Base-by-base conservation (phyloP, 1,140 invertebrate species). In the Leptinotarsa defecta region DNA sequence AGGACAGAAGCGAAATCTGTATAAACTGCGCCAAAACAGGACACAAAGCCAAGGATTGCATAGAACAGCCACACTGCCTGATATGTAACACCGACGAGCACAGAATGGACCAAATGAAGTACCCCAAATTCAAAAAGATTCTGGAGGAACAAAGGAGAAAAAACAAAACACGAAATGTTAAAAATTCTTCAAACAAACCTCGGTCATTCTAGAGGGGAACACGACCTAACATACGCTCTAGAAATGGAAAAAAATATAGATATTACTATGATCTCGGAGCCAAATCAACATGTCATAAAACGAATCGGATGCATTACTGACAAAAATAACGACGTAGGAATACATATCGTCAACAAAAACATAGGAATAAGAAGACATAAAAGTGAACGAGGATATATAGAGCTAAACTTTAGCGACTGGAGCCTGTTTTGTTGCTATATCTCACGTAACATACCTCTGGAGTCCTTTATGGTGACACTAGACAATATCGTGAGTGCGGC, bases 391-490 rank as follows among this genome's bases (percentile, higher is more conserved):
- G 67, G 67, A 13, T 68, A 68, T 68, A 48, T 43, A 13, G 22
- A 68, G 22, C 3, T 68, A 68, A 68, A 20, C 6, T 43, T 27
- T 43, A 19, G 24, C 17, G 8, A 24, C 11, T 68, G 67, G 63
- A 20, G 19, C n/a, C 63, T 64, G 19, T 64, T 34, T 17, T 34
- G 22, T 24, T 68, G 67, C 67, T 68, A 48, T 19, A 43, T 68
- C 34, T 68, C 67, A 13, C 67, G 34, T 13, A 68, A 68, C 34
- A 68, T 68, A 11, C 34, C 67, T 34, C 67, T 68, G 8, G 67
- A 68, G 13, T 8, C 22, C 13, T 68, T 34, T 19, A 68, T 48
- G 34, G 67, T 4, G 19, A 68, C 15, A 68, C 67, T 68, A 68
- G 67, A 48, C 17, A 19, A 68, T 34, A 34, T 68, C 27, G 48